Conservation (phyloP, 1,140 invertebrate species). For the Aplysia californica region DNA sequence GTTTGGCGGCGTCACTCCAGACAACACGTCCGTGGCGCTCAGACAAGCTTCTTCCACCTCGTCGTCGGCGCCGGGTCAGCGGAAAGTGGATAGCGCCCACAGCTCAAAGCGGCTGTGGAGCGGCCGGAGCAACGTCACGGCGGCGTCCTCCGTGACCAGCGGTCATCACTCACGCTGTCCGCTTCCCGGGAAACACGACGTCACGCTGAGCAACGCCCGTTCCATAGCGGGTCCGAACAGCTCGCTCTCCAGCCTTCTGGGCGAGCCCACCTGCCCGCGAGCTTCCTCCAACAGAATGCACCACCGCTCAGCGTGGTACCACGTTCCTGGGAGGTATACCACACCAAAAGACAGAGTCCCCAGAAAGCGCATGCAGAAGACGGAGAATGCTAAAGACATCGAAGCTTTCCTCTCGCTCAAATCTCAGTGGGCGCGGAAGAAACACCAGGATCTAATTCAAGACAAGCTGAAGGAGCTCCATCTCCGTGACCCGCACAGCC, state of each 20-base stretch:
- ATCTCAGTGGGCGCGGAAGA: not conserved
- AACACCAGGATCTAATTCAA: not conserved
- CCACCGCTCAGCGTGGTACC: slow-evolving; percentile 61
- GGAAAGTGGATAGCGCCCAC: no score
- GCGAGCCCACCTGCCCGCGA: slow-evolving; percentile 35
- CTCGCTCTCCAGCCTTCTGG: slow-evolving; percentile 48
- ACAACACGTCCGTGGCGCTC: not conserved
- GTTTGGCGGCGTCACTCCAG: not conserved
- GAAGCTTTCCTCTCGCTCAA: slow-evolving; percentile 7
- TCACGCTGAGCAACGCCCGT: slow-evolving; percentile 37
- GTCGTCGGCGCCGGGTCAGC: no score
- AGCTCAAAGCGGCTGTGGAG: slow-evolving; percentile 10
- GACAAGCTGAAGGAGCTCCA: not conserved
- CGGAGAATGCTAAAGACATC: slow-evolving; percentile 18
- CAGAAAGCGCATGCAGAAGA: slow-evolving; percentile 51
- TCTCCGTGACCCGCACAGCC: not conserved
- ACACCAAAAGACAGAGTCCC: slow-evolving; percentile 40
- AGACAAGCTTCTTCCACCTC: no score
- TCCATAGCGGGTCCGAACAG: slow-evolving; percentile 52
- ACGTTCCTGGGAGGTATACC: slow-evolving; percentile 56
- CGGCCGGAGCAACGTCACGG: not conserved
- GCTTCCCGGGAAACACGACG: slow-evolving; percentile 38
- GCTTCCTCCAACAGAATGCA: slow-evolving; percentile 40
- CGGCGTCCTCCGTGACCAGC: not conserved
- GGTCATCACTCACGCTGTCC: slow-evolving; percentile 39